Evolutionary conservation across 2,113 vertebrate species (phyloP), one percentile per base, ranked within the genome.

Genomic region (Cyanoramphus novaezelandiae): DNA sequence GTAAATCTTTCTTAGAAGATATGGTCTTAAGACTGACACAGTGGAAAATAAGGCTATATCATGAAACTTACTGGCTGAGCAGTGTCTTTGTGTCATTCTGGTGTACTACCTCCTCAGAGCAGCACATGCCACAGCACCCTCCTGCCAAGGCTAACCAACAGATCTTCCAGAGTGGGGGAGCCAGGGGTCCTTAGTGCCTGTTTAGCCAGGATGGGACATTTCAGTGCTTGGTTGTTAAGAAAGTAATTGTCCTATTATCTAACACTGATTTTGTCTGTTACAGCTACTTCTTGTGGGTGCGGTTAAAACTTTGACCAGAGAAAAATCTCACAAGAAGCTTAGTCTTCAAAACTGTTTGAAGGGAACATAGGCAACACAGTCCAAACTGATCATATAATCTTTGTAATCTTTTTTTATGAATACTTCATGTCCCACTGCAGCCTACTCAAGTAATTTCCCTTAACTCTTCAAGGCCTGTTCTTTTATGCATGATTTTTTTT

Each of bases 401-500:
- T n/a, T 67, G 53, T 69, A 88, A 83, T 76, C 17, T 69, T 88
- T 78, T 75, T 18, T 72, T 88, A 59, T 86, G 18, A 78, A 33
- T 91, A 67, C 82, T 53, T 90, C 31, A 41, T 28, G 69, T 78
- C 55, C 59, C 44, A 69, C 47, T 85, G 72, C 70, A 94, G 46
- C 63, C 82, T 59, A 63, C 63, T 95, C 59, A 68, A 89, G 55
- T 60, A 60, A 82, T 89, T 96, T 82, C 63, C 43, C 23, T 84
- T 92, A 92, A 75, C 68, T 95, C 64, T 87, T 87, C 80, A 94
- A 93, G 47, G n/a, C 46, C 52, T 93, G 17, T 80, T 95, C 67
- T 91, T 53, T 83, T 77, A 78, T 90, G 50, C 19, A 49, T 78
- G 59, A 84, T 11, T 67, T 62, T 85, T 59, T 79, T 75, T 80